Evolutionary conservation across 2,797 vertebrate species (phyloP).

Genomic region (Xenops minutus): DNA sequence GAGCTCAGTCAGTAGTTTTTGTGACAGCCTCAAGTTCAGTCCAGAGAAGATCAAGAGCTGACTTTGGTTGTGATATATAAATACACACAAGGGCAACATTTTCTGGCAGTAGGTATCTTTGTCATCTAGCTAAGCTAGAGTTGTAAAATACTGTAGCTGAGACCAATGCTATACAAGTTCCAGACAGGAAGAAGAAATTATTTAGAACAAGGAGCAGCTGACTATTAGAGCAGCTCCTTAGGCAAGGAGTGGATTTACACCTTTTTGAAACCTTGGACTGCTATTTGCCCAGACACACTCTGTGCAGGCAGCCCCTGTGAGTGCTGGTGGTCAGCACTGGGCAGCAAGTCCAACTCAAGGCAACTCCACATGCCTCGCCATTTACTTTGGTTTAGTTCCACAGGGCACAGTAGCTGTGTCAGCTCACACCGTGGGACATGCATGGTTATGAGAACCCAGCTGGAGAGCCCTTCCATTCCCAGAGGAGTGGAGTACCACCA

Average conservation of each 20-base stretch:
- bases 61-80: constrained; percentile 18
- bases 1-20: not conserved
- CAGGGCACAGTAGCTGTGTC: rapidly evolving
- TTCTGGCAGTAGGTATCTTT: not conserved
- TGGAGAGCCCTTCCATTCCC: not conserved
- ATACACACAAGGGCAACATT: not conserved
- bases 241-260: not conserved
- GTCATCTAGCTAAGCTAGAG: not conserved
- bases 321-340: not conserved
- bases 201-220: not conserved
- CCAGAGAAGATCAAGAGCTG: constrained; percentile 30
- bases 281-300: not conserved
- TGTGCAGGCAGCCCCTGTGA: not conserved
- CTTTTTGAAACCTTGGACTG: not conserved
- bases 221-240: not conserved
- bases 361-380: not conserved
- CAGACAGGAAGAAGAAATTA: not conserved
- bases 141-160: not conserved
- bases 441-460: rapidly evolving
- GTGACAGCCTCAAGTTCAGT: not conserved
- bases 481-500: not conserved
- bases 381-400: not conserved
- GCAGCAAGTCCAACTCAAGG: not conserved
- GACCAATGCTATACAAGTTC: not conserved
- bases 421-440: not conserved